Conservation (phyloP, 1,140 invertebrate species). For the Musca domestica region DNA sequence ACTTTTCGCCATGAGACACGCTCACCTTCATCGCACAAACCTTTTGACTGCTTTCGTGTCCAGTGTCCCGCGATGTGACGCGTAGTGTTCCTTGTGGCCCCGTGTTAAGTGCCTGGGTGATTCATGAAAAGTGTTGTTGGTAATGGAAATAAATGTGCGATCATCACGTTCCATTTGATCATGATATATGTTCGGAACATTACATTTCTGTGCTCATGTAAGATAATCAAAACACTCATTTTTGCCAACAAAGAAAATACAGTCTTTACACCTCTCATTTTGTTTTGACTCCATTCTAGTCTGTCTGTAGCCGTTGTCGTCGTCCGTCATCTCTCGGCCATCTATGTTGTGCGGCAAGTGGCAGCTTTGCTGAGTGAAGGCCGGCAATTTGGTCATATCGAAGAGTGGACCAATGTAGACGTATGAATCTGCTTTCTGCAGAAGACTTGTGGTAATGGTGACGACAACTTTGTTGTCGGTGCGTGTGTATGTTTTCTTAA, state of each 20-base stretch:
- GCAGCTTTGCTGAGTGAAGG: too few relatives aligned
- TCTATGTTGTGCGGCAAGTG: too few relatives aligned
- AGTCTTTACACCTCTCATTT: not conserved
- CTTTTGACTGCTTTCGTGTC: not conserved
- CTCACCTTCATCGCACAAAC: not conserved
- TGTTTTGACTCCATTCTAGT: not conserved
- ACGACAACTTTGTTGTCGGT: too few relatives aligned
- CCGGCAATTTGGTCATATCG: too few relatives aligned
- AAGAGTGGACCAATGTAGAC: too few relatives aligned
- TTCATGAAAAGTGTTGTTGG: not conserved
- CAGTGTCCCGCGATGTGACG: not conserved
- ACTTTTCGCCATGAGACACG: not conserved
- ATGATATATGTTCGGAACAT: conserved; percentile 16
- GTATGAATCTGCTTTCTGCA: too few relatives aligned
- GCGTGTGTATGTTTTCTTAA: too few relatives aligned
- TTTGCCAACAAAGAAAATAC: not conserved
- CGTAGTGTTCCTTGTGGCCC: not conserved
- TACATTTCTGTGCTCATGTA: conserved; percentile 18
- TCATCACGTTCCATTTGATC: conserved; percentile 19
- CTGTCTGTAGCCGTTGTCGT: too few relatives aligned
- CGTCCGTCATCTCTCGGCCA: too few relatives aligned
- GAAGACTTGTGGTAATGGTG: too few relatives aligned
- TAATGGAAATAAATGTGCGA: conserved; percentile 13
- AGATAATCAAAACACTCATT: conserved; percentile 19
- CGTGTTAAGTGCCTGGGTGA: not conserved